These are phyloP conservation scores for Gallinago paraguaiae DNA, from an alignment of 2,113 vertebrate genomes.

Conservation along the genomic window DNA sequence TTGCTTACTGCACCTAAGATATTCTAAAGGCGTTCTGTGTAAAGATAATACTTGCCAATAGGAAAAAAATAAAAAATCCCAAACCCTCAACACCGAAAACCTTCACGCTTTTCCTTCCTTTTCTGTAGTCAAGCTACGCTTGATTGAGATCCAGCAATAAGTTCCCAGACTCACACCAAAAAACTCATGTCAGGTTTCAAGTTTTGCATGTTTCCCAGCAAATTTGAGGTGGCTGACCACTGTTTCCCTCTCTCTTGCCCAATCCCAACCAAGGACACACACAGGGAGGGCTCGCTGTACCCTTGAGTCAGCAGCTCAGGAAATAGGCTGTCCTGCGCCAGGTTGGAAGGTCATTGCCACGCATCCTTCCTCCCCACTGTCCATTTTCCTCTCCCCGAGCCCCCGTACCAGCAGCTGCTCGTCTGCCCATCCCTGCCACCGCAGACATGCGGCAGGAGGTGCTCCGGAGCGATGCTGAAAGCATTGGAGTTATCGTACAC, in stretches of 20 bases:
- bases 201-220: not conserved
- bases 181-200: slow-evolving; percentile 24
- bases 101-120: slow-evolving; percentile 40
- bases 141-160: slow-evolving; percentile 33
- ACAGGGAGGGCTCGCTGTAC: slow-evolving; percentile 44
- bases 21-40: not conserved
- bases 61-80: not conserved
- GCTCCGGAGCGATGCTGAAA: not conserved
- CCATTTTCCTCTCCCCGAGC: slow-evolving; percentile 57
- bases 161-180: not conserved
- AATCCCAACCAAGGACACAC: slow-evolving; percentile 37
- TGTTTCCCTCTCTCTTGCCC: slow-evolving; percentile 44
- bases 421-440: not conserved
- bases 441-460: slow-evolving; percentile 11
- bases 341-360: slow-evolving; percentile 68
- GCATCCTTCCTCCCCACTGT: slow-evolving; percentile 70
- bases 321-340: slow-evolving; percentile 41
- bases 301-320: slow-evolving; percentile 58
- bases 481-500: not conserved
- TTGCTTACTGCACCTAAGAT: not conserved
- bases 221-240: slow-evolving; percentile 34
- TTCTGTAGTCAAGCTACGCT: not conserved
- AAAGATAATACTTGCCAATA: not conserved
- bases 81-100: not conserved
- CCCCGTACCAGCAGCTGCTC: slow-evolving; percentile 52